Evolutionary conservation across 1,140 invertebrate species (phyloP), one percentile per base, ranked within the genome.

Genomic region (Pseudobourletiella spinata): DNA sequence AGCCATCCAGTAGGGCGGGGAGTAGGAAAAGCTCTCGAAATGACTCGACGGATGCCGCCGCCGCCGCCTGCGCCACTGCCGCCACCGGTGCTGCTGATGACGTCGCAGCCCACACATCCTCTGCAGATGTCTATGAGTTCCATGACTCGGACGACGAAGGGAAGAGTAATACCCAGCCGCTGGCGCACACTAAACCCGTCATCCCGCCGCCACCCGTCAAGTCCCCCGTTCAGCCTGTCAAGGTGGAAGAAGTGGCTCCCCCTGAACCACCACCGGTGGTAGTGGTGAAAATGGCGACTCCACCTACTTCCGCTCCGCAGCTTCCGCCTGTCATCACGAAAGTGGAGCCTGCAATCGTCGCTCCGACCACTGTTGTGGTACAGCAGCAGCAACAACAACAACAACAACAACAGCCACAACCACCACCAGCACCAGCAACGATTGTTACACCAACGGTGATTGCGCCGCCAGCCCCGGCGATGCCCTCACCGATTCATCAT

Each of bases 371-470:
- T 77, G 0, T 22, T 22, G 44, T n/a, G n/a, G n/a, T 8, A 8
- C n/a, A n/a, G n/a, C n/a, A n/a, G n/a, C n/a, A n/a, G n/a, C n/a
- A n/a, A n/a, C n/a, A n/a, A n/a, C n/a, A n/a, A n/a, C n/a, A n/a
- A n/a, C n/a, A n/a, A n/a, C n/a, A n/a, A n/a, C n/a, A 14, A 42
- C 11, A 42, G 35, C n/a, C 35, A 14, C 35, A 42, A 76, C 77
- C 2, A 79, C 79, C 1, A 68, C 78, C 1, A 86, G 86, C 62
- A 86, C 85, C 1, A 75, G 88, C 32, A 92, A 91, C 48, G 25
- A 24, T 8, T 48, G 32, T 25, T 25, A 0, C 43, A 14, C 20
- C 64, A 29, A 22, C 44, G 6, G n/a, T n/a, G n/a, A n/a, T n/a
- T n/a, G n/a, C n/a, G n/a, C n/a, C n/a, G n/a, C n/a, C n/a, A n/a